Conservation (phyloP, 2,113 vertebrate genomes). For the Hippotragus niger region DNA sequence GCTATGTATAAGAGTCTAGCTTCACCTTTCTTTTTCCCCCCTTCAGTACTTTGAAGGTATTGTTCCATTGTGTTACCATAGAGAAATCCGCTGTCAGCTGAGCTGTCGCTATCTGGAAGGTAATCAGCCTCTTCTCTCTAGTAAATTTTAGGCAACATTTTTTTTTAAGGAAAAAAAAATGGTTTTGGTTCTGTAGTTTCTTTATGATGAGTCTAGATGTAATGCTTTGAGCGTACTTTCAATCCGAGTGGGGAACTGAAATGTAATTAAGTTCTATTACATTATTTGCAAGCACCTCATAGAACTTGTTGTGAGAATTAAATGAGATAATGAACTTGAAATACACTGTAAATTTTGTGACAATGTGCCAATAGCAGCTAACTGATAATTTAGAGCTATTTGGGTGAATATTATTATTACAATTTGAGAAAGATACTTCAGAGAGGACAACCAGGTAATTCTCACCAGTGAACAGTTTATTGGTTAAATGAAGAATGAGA, state of each 20-base stretch:
- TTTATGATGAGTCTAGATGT: not conserved
- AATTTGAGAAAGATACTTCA: not conserved
- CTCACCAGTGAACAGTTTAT: not conserved
- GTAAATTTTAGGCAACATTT: not conserved
- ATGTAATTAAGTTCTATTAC: not conserved
- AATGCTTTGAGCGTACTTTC: not conserved
- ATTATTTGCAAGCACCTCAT: not conserved
- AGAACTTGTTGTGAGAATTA: not conserved
- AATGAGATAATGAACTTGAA: not conserved
- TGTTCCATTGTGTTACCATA: not conserved
- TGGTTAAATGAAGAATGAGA: not conserved
- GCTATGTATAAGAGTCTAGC: not conserved
- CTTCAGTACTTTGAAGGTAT: not conserved
- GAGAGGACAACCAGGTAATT: not conserved
- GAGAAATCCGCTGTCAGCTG: not conserved
- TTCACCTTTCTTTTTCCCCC: not conserved
- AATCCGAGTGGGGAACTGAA: not conserved
- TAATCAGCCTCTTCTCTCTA: not conserved
- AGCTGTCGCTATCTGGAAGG: not conserved
- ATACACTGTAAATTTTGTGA: not conserved
- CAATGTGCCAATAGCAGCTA: not conserved
- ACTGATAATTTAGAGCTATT: not conserved
- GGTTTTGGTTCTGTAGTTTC: not conserved
- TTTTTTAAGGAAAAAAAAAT: not conserved
- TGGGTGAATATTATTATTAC: not conserved